Conservation (phyloP, 2,888 invertebrate species). For the Drosophila neotestacea region DNA sequence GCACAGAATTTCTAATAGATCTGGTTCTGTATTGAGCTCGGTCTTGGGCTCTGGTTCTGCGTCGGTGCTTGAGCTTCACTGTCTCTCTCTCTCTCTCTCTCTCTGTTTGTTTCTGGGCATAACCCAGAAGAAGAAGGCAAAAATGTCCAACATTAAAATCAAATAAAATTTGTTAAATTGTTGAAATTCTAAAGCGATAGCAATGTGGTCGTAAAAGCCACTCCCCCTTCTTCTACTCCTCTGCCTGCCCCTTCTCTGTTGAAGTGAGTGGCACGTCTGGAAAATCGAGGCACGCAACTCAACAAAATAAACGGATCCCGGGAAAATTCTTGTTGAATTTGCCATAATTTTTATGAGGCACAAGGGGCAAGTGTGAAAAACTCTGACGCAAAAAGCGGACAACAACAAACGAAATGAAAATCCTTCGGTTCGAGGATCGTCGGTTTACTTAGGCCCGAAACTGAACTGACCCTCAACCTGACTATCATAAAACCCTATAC, state of each 20-base stretch:
- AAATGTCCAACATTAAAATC: conserved; percentile 76
- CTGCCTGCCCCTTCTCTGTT: not conserved
- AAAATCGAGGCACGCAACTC: conserved; percentile 39
- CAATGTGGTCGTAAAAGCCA: conserved; percentile 60
- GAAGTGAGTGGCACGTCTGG: conserved; percentile 47
- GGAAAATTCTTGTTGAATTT: conserved; percentile 40
- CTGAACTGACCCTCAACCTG: conserved; percentile 6
- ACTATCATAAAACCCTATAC: conserved; percentile 31
- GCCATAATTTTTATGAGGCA: conserved; percentile 63
- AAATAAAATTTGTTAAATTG: conserved; percentile 65
- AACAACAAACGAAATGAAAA: conserved; percentile 48
- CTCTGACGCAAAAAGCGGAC: conserved; percentile 45
- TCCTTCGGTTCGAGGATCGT: conserved; percentile 34
- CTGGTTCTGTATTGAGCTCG: not conserved
- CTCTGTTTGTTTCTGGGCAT: not conserved
- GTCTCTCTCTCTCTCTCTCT: not conserved
- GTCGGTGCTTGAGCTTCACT: not conserved
- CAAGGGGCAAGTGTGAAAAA: conserved; percentile 68
- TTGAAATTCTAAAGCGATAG: conserved; percentile 66
- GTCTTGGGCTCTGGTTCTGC: conserved; percentile 1
- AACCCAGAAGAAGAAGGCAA: conserved; percentile 64
- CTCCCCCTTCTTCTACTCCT: conserved; percentile 2
- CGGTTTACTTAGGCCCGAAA: conserved; percentile 18
- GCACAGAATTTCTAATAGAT: conserved; percentile 54
- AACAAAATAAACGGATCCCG: not conserved